Base-by-base conservation (phyloP, 2,888 invertebrate genomes). In the Meliscaeva auricollis region DNA sequence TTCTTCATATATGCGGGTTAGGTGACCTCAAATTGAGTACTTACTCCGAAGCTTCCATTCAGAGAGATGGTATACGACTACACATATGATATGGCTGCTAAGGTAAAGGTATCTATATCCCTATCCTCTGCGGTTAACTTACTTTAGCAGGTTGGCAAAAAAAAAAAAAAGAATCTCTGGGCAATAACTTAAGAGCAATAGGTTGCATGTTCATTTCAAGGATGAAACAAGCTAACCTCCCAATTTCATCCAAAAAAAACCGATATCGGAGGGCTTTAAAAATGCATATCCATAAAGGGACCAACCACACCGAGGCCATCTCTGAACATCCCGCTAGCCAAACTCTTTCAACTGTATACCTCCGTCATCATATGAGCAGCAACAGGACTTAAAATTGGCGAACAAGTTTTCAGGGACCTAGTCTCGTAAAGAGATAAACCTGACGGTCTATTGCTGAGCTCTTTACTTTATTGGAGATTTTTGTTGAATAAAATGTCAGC, bases 161-260 rank as follows among this genome's bases (percentile, higher is more conserved):
- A 50, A 41, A 54, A 69, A 44, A 44, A 62, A 80, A 60, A 72
- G 52, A 76, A 81, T 69, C 73, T 69, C 73, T 77, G 50, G 64
- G 81, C 81, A 85, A 85, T 85, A 85, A 85, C 81, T 85, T 85
- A 81, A 85, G 73, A 76, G 76, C 85, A 54, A 76, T 84, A 75
- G 75, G 80, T 85, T 85, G 80, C 81, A 85, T 77, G 85, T 44
- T 62, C 68, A 32, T 44, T 58, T 52, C 50, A 66, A 66, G 66
- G 69, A 41, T 69, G 30, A 56, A 52, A 50, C 68, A 17, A 54
- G 26, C 11, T 22, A 26, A 6, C 17, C 15, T 6, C 17, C 17
- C 7, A 48, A 11, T 11, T 32, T n/a, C 17, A 3, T 5, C 13
- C 5, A 22, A 32, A 17, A 30, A 41, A 38, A 20, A 38, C 22